Base-by-base conservation (phyloP, 2,797 vertebrate species). In the Mus spretus region DNA sequence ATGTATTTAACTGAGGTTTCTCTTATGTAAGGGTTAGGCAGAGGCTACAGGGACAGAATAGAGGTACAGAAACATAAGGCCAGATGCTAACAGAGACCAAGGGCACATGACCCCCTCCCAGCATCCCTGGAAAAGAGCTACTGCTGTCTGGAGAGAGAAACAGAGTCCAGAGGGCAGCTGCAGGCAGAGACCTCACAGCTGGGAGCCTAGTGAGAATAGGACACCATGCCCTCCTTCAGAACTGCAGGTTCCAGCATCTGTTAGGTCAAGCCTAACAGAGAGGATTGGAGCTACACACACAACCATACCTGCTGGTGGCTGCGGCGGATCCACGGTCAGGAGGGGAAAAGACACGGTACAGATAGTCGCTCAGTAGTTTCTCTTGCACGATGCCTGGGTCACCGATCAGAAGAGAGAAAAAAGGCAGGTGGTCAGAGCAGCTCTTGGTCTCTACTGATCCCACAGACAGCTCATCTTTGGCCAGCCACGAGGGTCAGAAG, bases 351-450 rank as follows among this genome's bases (percentile, higher is more conserved):
- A 99, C 84, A 1, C 99, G 99, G 79, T 99, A 98, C 81, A 99
- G 98, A 96, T 99, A 99, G 98, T 99, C 99, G 90, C 99, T 99
- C 97, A 99, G 98, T 85, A 99, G 98, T 97, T 99, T 99, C 98
- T 99, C 99, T 12, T 99, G 99, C 84, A 99, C 99, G 0, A 99
- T 99, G 74, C 99, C 99, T 99, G 97, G 37, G 95, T 93, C 86
- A 96, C 77, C 95, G 53, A 85, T 79, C 37, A 83, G 81, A 96
- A 91, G 24, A 50, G 61, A 75, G 26, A 77, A 79, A 88, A 94
- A 61, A 79, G 17, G 75, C 78, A 55, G 0, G 4, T 22, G 40
- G 88, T 97, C 79, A 88, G 70, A 26, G 34, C 9, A 14, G 77
- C 34, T 92, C 40, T 55, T 50, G 47, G 67, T 28, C 7, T 31